Conservation (phyloP, 2,797 vertebrate species). For the Agapornis canus region DNA sequence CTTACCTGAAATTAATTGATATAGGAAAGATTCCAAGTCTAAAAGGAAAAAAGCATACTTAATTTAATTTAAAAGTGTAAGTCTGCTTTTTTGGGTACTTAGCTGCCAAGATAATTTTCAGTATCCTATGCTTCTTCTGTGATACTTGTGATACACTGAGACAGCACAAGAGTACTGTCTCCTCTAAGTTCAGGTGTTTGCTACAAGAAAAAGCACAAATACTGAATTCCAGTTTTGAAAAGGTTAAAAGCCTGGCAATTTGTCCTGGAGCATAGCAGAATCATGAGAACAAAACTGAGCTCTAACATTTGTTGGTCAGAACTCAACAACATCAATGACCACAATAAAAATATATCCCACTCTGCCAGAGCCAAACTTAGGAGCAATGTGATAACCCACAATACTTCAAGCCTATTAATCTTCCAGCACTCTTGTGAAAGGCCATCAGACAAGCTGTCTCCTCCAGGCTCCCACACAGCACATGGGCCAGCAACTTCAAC, state of each 20-base stretch:
- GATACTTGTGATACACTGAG: background rate
- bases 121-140: background rate
- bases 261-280: background rate
- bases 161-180: background rate
- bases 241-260: background rate
- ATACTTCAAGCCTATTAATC: background rate
- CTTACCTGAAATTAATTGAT: background rate
- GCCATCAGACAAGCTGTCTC: background rate
- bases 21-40: background rate
- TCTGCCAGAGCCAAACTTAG: background rate
- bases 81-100: background rate
- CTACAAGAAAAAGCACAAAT: background rate
- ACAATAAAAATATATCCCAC: background rate
- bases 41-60: background rate
- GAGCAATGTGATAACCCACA: background rate
- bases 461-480: constrained; percentile 3
- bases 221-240: background rate
- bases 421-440: background rate
- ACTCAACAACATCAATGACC: background rate
- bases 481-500: background rate
- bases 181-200: background rate
- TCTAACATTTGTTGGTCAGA: background rate
- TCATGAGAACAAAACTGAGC: background rate
- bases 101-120: background rate
- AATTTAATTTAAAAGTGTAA: background rate